Base-by-base conservation (phyloP, 2,888 invertebrate genomes). In the Leptothorax acervorum region DNA sequence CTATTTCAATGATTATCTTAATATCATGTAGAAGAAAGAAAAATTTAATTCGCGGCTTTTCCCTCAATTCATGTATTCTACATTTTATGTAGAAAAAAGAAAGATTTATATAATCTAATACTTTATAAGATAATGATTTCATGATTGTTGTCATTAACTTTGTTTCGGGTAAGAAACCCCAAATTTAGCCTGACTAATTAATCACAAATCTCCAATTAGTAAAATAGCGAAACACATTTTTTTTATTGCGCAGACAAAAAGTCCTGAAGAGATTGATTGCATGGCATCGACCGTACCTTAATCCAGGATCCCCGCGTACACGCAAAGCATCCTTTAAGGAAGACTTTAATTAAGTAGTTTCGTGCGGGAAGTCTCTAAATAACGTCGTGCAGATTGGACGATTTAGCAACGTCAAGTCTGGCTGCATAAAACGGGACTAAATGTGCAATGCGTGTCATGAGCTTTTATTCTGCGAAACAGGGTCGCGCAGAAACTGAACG, bases 361-460 rank as follows among this genome's bases (percentile, higher is more conserved):
- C 87, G 85, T 86, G 85, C 89, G 39, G 78, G 68, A 55, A 23
- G 82, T 83, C 84, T 82, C 79, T 87, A 85, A 86, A 87, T 83
- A 89, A 87, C 89, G 65, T 89, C 82, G 74, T 86, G 84, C 75
- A 66, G 82, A 89, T 89, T 85, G 86, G 71, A 82, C 84, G 51
- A 74, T 83, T 84, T 82, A 82, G 51, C 85, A 82, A 74, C 74
- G 85, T 45, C 82, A 60, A 75, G 70, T 48, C 82, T 75, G 68
- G 48, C 55, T 48, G 74, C 70, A 81, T 86, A 79, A 89, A 89
- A 86, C 53, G 71, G 31, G 53, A 48, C 57, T 63, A 81, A 84
- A 78, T 70, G 86, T 53, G 73, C 63, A 68, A 78, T 70, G 70
- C 63, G 82, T 86, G 51, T 75, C 82, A 51, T 68, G 66, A 83